Evolutionary conservation across 2,113 vertebrate genomes (phyloP).

Genomic region (Calonectris borealis): DNA sequence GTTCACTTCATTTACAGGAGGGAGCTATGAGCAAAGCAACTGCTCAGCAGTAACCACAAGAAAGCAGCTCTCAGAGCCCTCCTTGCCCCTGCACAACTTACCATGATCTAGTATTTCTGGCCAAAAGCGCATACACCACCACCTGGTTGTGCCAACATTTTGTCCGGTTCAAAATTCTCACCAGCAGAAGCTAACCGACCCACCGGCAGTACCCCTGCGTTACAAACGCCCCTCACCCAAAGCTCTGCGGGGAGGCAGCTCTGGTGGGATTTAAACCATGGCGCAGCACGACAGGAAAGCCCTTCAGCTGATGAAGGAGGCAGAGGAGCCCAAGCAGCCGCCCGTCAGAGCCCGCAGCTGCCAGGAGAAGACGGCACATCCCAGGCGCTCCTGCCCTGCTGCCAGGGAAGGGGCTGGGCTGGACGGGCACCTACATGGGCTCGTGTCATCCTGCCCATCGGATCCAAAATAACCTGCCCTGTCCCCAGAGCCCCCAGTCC

Average conservation of each 20-base stretch:
- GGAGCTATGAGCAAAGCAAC: neutral
- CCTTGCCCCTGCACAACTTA: neutral
- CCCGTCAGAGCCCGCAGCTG: neutral
- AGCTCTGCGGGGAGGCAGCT: neutral
- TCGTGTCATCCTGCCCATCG: neutral
- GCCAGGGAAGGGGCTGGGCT: neutral
- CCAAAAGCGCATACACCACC: neutral
- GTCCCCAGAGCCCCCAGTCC: neutral
- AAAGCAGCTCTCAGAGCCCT: neutral
- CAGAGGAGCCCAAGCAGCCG: neutral
- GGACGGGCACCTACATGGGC: rapidly evolving
- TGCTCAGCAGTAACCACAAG: neutral
- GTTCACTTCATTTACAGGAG: neutral
- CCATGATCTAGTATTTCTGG: neutral
- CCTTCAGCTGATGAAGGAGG: neutral
- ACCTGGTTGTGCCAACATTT: neutral
- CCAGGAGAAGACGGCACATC: neutral
- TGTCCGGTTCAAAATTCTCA: neutral
- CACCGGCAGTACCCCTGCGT: neutral
- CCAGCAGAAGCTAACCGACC: neutral
- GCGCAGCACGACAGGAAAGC: neutral
- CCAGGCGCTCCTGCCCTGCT: neutral
- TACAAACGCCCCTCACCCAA: neutral
- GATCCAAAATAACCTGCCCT: neutral
- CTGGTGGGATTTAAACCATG: neutral